These are phyloP conservation scores for Phthorimaea operculella DNA, from an alignment of 1,140 invertebrate species.

Conservation along the genomic window DNA sequence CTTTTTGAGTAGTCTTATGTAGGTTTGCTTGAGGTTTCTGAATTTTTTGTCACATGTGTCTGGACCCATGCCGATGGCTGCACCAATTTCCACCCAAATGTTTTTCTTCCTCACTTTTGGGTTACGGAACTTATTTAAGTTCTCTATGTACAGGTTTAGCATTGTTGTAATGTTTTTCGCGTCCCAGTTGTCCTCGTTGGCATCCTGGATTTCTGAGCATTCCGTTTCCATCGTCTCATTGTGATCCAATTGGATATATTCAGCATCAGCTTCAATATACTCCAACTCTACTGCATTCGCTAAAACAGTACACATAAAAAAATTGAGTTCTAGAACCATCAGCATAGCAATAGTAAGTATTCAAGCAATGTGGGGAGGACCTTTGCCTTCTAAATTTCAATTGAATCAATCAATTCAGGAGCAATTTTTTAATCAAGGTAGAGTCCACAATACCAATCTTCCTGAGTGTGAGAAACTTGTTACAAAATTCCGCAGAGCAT, in stretches of 20 bases:
- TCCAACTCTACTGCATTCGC: conserved; percentile 38
- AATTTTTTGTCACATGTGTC: conserved; percentile 61
- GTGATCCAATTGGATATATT: conserved; percentile 41
- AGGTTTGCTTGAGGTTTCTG: conserved; percentile 57
- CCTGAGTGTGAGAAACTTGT: neutral
- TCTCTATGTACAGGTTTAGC: conserved; percentile 49
- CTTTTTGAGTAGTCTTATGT: conserved; percentile 49
- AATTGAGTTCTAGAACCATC: too few relatives aligned
- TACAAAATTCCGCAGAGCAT: neutral
- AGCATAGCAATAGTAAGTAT: too few relatives aligned
- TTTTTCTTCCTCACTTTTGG: conserved; percentile 60
- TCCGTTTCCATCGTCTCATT: conserved; percentile 40
- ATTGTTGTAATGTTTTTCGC: conserved; percentile 38
- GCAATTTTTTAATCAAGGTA: too few relatives aligned
- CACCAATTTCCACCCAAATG: conserved; percentile 52
- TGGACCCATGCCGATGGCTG: conserved; percentile 42
- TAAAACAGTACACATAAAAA: conserved; percentile 30
- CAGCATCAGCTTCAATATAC: conserved; percentile 34
- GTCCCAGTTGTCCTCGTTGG: conserved; percentile 55
- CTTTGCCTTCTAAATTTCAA: conserved; percentile 14
- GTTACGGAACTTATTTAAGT: conserved; percentile 54
- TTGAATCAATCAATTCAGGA: conserved; percentile 10
- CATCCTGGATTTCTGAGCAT: conserved; percentile 21
- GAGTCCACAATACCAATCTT: too few relatives aligned
- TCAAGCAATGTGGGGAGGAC: too few relatives aligned